A percentile compares a stretch with the other conserved stretches of the same genome.
These are phyloP conservation scores for Crocodylus rhombifer DNA, from an alignment of 2,797 vertebrate genomes.

Conservation along the genomic window DNA sequence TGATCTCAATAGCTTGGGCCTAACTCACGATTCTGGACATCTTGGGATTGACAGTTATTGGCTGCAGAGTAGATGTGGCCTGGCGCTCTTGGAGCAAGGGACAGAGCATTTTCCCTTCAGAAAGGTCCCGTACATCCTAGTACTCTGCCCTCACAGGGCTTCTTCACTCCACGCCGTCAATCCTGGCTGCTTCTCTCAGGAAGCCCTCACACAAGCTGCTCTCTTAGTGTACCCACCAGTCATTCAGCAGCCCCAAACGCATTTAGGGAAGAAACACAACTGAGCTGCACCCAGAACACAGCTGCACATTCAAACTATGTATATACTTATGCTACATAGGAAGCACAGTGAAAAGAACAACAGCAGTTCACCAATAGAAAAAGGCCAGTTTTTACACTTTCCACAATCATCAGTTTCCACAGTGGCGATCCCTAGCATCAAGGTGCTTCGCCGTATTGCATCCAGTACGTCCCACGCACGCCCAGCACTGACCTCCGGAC, in stretches of 20 bases:
- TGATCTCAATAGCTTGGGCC: background rate
- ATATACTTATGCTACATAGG: background rate
- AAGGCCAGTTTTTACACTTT: background rate
- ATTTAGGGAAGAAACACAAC: accelerated
- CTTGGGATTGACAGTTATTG: background rate
- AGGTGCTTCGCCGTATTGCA: background rate
- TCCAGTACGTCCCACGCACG: background rate
- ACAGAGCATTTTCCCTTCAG: background rate
- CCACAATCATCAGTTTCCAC: background rate
- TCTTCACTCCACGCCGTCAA: background rate
- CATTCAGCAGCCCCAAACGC: accelerated
- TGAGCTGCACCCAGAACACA: accelerated
- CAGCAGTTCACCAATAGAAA: background rate
- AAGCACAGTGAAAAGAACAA: background rate
- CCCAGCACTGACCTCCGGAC: background rate
- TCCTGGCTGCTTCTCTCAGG: background rate
- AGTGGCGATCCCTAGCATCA: background rate
- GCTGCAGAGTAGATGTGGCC: too few species aligned
- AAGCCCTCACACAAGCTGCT: background rate
- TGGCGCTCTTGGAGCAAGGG: background rate
- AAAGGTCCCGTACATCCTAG: background rate
- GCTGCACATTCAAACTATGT: background rate
- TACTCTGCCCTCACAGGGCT: background rate
- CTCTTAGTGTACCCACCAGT: background rate
- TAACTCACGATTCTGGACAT: background rate